Conservation (phyloP, 2,888 invertebrate genomes). For the Tenthredo notha region DNA sequence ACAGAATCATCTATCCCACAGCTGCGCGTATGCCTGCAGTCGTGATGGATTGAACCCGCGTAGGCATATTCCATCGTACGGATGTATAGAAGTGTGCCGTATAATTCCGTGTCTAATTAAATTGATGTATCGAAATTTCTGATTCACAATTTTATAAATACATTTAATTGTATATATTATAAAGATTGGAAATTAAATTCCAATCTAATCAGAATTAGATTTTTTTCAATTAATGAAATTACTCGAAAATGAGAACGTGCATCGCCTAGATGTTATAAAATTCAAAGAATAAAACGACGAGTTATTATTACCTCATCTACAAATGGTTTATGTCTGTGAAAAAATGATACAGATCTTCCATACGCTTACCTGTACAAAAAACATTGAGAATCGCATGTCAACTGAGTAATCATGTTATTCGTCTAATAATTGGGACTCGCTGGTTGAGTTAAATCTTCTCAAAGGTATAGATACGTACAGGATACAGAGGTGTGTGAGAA, state of each 20-base stretch:
- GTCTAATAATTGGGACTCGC: conserved; percentile 20
- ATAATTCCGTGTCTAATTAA: neutral
- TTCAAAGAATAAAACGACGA: neutral
- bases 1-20: conserved; percentile 48
- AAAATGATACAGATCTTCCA: neutral
- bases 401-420: neutral
- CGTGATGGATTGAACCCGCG: conserved; percentile 38
- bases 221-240: no score
- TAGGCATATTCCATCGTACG: neutral
- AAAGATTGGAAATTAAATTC: neutral
- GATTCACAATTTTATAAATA: neutral
- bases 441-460: conserved; percentile 22
- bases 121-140: neutral
- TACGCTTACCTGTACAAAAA: neutral
- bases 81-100: neutral
- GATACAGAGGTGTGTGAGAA: neutral
- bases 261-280: neutral
- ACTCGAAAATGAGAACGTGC: neutral
- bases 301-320: neutral
- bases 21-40: conserved; percentile 1
- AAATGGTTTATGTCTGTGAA: neutral
- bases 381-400: neutral
- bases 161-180: neutral
- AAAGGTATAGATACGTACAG: neutral
- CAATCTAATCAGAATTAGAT: neutral